Percentiles rank a stretch among this genome's conserved stretches.
phyloP scores from a whole-genome alignment of 2,888 invertebrate genomes.

The Antheraea assamensis region DNA sequence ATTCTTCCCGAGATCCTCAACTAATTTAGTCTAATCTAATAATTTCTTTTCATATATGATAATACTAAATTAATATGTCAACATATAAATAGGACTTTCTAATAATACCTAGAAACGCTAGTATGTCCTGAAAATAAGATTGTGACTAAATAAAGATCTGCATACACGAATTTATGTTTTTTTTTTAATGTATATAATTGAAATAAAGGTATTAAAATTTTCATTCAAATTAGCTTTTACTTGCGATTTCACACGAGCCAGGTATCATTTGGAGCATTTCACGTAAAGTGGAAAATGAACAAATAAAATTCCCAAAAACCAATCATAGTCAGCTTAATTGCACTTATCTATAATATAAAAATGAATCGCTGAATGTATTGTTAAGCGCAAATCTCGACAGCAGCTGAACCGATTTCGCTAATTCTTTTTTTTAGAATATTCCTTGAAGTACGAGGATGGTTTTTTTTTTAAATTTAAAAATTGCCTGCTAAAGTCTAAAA shows the following conservation, averaged over 20 bases:
- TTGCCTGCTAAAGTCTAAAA: no score
- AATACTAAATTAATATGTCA: conserved; percentile 5
- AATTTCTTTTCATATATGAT: background rate
- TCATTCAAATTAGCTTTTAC: background rate
- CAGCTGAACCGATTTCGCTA: no score
- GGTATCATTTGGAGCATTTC: no score
- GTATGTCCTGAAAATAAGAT: conserved; percentile 4
- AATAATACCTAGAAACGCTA: conserved; percentile 9
- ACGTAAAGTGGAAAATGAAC: no score
- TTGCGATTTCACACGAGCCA: background rate
- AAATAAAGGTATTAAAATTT: background rate
- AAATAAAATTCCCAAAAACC: no score
- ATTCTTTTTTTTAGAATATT: no score
- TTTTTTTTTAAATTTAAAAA: no score
- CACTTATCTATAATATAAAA: no score
- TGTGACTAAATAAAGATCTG: conserved; percentile 13
- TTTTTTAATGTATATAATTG: background rate
- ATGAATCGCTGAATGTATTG: no score
- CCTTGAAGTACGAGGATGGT: no score
- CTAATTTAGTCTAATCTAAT: conserved; percentile 29
- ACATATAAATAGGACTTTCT: background rate
- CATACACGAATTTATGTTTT: conserved; percentile 2
- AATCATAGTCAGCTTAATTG: no score
- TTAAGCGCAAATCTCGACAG: no score
- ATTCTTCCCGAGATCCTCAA: conserved; percentile 50